Evolutionary conservation across 2,888 invertebrate species (phyloP).

Genomic region (Gymnosoma rotundatum): DNA sequence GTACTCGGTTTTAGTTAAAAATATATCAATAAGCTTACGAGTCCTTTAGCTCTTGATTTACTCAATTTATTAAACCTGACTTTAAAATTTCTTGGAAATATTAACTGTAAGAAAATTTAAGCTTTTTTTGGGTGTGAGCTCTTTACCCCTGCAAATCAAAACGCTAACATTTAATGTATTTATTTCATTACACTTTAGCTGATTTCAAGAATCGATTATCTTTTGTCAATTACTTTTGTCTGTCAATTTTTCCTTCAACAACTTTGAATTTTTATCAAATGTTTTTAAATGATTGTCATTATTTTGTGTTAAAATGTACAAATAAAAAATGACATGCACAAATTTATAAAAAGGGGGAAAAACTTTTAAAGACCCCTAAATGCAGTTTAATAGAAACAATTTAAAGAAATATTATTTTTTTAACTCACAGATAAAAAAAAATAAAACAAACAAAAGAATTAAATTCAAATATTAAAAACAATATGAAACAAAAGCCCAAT

Average conservation of each 20-base stretch:
- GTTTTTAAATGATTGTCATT: conserved; percentile 39
- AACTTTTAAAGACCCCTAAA: conserved; percentile 47
- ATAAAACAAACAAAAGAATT: conserved; percentile 34
- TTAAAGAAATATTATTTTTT: conserved; percentile 41
- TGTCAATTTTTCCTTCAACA: conserved; percentile 54
- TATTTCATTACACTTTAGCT: background rate
- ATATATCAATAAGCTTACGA: too few species aligned
- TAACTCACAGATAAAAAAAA: background rate
- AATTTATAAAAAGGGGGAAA: background rate
- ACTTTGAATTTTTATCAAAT: conserved; percentile 39
- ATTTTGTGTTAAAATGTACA: conserved; percentile 19
- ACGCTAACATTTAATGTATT: background rate
- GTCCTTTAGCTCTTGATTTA: too few species aligned
- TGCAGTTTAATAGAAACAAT: conserved; percentile 51
- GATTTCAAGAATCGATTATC: conserved; percentile 27
- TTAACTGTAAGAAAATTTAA: too few species aligned
- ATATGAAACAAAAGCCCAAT: background rate
- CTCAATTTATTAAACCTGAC: too few species aligned
- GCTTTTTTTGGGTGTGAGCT: too few species aligned
- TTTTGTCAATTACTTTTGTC: conserved; percentile 39
- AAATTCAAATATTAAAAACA: conserved; percentile 16
- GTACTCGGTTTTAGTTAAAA: too few species aligned
- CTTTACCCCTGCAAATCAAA: too few species aligned
- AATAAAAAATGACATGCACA: conserved; percentile 52
- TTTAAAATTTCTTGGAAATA: background rate